phyloP scores from a whole-genome alignment of 2,113 vertebrate genomes.

The Notothenia coriiceps region DNA sequence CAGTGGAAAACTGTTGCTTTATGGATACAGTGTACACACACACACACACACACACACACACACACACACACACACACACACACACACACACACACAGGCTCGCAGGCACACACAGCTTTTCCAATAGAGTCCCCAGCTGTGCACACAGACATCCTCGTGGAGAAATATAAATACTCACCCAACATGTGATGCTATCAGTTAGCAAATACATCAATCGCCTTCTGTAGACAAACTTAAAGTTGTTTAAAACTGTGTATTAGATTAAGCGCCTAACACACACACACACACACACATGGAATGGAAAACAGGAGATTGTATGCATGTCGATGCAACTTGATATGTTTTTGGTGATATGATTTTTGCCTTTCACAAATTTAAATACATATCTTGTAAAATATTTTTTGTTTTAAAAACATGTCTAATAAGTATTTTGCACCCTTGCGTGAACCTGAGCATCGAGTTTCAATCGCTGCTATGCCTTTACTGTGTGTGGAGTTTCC shows the following conservation, averaged over 20 bases:
- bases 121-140: not conserved
- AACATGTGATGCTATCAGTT: conserved; percentile 46
- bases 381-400: too few relatives aligned
- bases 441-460: too few relatives aligned
- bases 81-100: not conserved
- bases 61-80: not conserved
- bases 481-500: too few relatives aligned
- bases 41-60: too few relatives aligned
- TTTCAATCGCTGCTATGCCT: too few relatives aligned
- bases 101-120: conserved; percentile 1
- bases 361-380: too few relatives aligned
- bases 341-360: too few relatives aligned
- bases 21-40: not conserved
- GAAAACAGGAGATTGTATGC: too few relatives aligned
- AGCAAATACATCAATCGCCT: conserved; percentile 44
- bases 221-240: conserved; percentile 11
- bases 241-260: conserved; percentile 18
- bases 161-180: conserved; percentile 8
- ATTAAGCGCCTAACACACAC: conserved; percentile 8
- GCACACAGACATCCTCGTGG: conserved; percentile 7
- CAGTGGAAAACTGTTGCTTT: conserved; percentile 22
- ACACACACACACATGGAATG: not conserved
- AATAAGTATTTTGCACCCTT: too few relatives aligned
- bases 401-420: too few relatives aligned
- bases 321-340: too few relatives aligned